A percentile compares a stretch with the other conserved stretches of the same genome.
These are phyloP conservation scores for Apus apus DNA, from an alignment of 2,113 vertebrate species.

Conservation along the genomic window DNA sequence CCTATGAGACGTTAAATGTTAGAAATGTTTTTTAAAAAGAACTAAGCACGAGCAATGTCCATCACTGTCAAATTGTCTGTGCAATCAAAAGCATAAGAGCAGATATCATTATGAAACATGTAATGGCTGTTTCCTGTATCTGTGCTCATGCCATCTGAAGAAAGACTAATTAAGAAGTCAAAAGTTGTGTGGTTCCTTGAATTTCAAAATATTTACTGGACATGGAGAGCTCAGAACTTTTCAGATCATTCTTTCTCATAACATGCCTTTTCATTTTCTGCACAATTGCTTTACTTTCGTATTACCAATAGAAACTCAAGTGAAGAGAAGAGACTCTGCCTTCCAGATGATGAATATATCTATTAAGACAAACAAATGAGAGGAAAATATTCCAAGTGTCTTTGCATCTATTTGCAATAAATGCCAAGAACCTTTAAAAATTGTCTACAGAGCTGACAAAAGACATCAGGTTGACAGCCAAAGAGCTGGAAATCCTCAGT, in stretches of 20 bases:
- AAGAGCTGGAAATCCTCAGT: slow-evolving; percentile 1
- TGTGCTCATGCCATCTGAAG: not conserved
- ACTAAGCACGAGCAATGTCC: slow-evolving; percentile 57
- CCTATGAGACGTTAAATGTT: slow-evolving; percentile 40
- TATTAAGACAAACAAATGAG: slow-evolving; percentile 49
- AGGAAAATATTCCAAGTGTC: slow-evolving; percentile 43
- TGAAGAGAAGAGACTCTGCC: not conserved
- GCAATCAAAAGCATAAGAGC: slow-evolving; percentile 44
- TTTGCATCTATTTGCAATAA: slow-evolving; percentile 45
- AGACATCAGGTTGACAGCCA: slow-evolving; percentile 18
- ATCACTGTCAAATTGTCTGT: slow-evolving; percentile 47
- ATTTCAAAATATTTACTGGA: slow-evolving; percentile 50
- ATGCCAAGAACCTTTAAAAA: slow-evolving; percentile 11
- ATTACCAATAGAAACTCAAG: not conserved
- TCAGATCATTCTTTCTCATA: not conserved
- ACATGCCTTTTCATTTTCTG: slow-evolving; percentile 44
- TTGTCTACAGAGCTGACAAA: slow-evolving; percentile 32
- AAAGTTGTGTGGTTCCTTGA: not conserved
- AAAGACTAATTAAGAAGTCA: not conserved
- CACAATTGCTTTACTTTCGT: slow-evolving; percentile 33
- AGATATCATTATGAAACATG: not conserved
- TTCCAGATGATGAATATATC: slow-evolving; percentile 27
- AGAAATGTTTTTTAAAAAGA: slow-evolving; percentile 37
- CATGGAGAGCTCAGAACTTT: not conserved
- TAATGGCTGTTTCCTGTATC: not conserved